Percentiles rank a stretch among this genome's conserved stretches.
Conservation (phyloP, 2,113 vertebrate genomes). For the Camelus dromedarius region DNA sequence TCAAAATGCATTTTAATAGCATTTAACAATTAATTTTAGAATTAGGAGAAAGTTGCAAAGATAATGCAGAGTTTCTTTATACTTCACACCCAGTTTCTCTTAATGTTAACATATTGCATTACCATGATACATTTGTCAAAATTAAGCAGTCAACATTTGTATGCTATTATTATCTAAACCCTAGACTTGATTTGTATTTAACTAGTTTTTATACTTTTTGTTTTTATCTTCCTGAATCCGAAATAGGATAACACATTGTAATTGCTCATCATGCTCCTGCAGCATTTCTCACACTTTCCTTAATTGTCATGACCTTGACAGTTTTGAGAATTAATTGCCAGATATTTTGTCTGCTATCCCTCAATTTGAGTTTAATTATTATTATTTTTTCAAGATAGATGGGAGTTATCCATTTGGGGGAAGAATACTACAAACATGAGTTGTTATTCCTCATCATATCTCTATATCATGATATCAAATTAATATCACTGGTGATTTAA, state of each 20-base stretch:
- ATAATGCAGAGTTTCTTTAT: neutral
- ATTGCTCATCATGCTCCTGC: neutral
- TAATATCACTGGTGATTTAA: neutral
- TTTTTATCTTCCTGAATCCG: neutral
- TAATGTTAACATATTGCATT: slow-evolving; percentile 22
- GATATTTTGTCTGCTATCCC: neutral
- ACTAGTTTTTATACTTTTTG: neutral
- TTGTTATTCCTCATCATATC: neutral
- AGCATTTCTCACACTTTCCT: neutral
- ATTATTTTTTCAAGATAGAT: neutral
- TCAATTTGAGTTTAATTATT: neutral
- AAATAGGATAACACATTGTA: neutral
- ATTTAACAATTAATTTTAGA: neutral
- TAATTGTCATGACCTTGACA: neutral
- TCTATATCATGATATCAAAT: neutral
- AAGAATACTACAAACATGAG: neutral
- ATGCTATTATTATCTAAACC: neutral
- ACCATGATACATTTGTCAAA: neutral
- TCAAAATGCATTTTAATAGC: neutral
- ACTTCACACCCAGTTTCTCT: neutral
- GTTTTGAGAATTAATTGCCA: neutral
- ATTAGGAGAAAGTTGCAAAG: neutral
- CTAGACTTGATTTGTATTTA: slow-evolving; percentile 2
- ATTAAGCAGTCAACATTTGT: neutral
- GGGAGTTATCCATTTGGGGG: neutral